phyloP scores from a whole-genome alignment of 1,140 invertebrate genomes.

The Lucilia sericata region DNA sequence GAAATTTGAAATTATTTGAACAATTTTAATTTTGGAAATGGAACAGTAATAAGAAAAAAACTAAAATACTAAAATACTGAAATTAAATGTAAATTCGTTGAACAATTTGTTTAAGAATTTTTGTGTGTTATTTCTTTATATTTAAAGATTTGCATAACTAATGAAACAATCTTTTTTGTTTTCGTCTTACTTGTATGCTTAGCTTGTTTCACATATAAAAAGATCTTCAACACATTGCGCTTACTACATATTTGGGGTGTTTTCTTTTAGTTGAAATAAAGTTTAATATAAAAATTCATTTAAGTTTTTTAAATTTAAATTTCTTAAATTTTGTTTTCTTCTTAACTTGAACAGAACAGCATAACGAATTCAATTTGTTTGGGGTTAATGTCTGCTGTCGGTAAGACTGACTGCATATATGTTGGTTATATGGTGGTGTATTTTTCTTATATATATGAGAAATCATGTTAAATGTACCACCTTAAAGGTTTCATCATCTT shows the following conservation, averaged over 20 bases:
- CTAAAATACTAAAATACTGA: not conserved
- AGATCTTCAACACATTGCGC: no score
- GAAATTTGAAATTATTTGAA: not conserved
- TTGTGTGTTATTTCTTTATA: conserved; percentile 11
- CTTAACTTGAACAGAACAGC: not conserved
- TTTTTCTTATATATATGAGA: not conserved
- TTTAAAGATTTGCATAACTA: conserved; percentile 29
- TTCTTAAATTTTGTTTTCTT: not conserved
- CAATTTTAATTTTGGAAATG: not conserved
- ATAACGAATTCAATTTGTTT: conserved; percentile 24
- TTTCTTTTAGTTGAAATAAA: not conserved
- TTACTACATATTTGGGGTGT: not conserved
- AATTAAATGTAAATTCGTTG: conserved; percentile 29
- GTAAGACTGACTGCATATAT: no score
- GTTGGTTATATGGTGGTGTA: no score
- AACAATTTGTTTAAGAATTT: conserved; percentile 25
- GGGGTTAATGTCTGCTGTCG: not conserved
- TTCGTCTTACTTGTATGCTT: not conserved
- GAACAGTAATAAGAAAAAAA: no score
- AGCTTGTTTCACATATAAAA: not conserved
- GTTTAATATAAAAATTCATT: not conserved
- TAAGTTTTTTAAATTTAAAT: not conserved
- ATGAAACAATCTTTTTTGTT: conserved; percentile 6
- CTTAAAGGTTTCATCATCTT: not conserved
- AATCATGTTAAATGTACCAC: not conserved